A percentile compares a stretch with the other conserved stretches of the same genome.
Conservation (phyloP, 2,797 vertebrate genomes). For the Melanotaenia pygmaea region DNA sequence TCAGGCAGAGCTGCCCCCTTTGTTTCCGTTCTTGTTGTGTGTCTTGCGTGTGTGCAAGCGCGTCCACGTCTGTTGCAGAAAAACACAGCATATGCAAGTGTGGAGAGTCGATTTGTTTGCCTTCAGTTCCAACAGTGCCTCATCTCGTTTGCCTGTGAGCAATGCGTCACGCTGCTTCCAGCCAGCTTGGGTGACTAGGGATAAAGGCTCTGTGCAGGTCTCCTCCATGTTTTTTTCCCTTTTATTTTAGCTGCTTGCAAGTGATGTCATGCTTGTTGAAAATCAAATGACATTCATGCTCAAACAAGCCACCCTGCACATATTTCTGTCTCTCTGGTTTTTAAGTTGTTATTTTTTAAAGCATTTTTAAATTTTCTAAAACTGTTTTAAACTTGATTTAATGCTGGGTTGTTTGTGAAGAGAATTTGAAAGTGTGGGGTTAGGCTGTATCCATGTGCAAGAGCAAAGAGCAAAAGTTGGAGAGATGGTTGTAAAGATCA, state of each 20-base stretch:
- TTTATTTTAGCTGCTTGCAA: constrained; percentile 76
- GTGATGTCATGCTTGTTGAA: constrained; percentile 81
- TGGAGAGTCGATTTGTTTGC: constrained; percentile 80
- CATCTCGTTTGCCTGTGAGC: constrained; percentile 82
- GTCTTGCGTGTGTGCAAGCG: constrained; percentile 36
- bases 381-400: constrained; percentile 48
- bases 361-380: constrained; percentile 26
- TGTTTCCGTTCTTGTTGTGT: constrained; percentile 46
- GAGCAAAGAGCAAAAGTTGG: neutral
- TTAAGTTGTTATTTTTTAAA: neutral
- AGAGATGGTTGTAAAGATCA: constrained; percentile 14
- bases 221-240: constrained; percentile 70
- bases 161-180: constrained; percentile 78
- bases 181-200: constrained; percentile 72
- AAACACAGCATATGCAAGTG: constrained; percentile 75
- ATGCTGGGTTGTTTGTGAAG: constrained; percentile 31
- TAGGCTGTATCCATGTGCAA: constrained; percentile 1
- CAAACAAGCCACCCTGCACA: constrained; percentile 58
- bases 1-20: constrained; percentile 53
- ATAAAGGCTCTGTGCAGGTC: constrained; percentile 70
- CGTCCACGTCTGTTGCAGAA: constrained; percentile 51
- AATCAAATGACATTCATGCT: constrained; percentile 70
- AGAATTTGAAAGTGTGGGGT: constrained; percentile 13
- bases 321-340: neutral
- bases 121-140: constrained; percentile 77